A percentile compares a stretch with the other conserved stretches of the same genome.
Evolutionary conservation across 2,797 vertebrate genomes (phyloP).

Genomic region (Pampus argenteus): DNA sequence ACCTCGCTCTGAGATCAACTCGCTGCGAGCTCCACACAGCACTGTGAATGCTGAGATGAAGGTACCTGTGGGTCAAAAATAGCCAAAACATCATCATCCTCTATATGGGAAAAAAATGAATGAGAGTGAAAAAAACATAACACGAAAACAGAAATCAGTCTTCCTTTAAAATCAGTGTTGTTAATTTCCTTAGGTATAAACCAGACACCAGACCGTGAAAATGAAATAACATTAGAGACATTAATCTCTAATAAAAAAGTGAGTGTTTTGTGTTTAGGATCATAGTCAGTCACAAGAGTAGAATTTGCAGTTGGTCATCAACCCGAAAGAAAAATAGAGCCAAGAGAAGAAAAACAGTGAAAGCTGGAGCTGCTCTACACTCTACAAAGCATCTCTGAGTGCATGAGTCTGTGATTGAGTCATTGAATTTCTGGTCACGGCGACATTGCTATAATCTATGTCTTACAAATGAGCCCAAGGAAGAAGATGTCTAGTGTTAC

Average conservation of each 20-base stretch:
- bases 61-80: conserved; percentile 84
- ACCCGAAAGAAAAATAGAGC: background rate
- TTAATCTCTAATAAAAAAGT: too few species aligned
- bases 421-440: background rate
- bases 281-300: background rate
- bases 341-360: background rate
- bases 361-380: background rate
- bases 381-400: background rate
- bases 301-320: background rate
- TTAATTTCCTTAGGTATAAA: conserved; percentile 19
- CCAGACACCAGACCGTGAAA: background rate
- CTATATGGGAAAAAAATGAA: background rate
- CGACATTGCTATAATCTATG: background rate
- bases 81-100: background rate
- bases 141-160: background rate
- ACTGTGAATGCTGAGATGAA: conserved; percentile 96
- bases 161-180: background rate
- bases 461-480: background rate
- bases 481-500: conserved; percentile 1
- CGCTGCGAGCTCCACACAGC: conserved; percentile 94
- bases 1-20: conserved; percentile 91
- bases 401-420: conserved; percentile 12
- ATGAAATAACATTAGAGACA: too few species aligned
- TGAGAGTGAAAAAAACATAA: background rate
- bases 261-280: too few species aligned